Evolutionary conservation across 2,113 vertebrate genomes (phyloP), one percentile per base, ranked within the genome.

Genomic region (Irena cyanogastra): DNA sequence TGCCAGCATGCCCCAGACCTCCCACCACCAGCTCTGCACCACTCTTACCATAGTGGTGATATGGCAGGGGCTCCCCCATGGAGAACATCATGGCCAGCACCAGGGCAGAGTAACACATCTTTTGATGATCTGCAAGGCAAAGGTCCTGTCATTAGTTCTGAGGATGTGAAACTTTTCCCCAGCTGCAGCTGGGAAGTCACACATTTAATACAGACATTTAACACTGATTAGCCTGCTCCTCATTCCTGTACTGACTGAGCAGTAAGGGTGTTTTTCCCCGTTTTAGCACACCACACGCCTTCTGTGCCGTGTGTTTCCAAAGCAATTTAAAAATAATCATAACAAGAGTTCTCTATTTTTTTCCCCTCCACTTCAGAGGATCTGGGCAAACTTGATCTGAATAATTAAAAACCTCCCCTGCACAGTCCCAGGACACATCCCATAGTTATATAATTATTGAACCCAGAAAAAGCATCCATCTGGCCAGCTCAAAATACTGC

Each of bases 61-160:
- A 99, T 26, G 99, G 99, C 80, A 99, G 98, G 52, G 99, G 99
- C 93, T 99, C 99, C 26, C 99, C 99, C 99, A 99, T 99, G 56
- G 98, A 99, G 97, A 99, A 99, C 87, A 99, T 98, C 99, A 99
- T 99, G n/a, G 99, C 98, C 64, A 99, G 98, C 31, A 99, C 98
- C 95, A 99, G 97, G 1, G 99, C 99, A 6, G 99, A 99, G 96
- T 99, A 99, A 87, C 99, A 99, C 98, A 99, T 98, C 96, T 99
- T 99, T 94, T 99, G 99, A 94, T 99, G 99, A 94, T 99, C 99
- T 99, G 97, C 50, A 95, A 79, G 94, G 85, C 24, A 89, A 94
- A 92, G 54, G n/a, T 72, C 49, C 45, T 61, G 23, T 33, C 63
- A n/a, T 96, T 50, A 87, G 49, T 15, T 74, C 78, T 65, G 3